Conservation (phyloP, 2,888 invertebrate species). For the Stenurella melanura region DNA sequence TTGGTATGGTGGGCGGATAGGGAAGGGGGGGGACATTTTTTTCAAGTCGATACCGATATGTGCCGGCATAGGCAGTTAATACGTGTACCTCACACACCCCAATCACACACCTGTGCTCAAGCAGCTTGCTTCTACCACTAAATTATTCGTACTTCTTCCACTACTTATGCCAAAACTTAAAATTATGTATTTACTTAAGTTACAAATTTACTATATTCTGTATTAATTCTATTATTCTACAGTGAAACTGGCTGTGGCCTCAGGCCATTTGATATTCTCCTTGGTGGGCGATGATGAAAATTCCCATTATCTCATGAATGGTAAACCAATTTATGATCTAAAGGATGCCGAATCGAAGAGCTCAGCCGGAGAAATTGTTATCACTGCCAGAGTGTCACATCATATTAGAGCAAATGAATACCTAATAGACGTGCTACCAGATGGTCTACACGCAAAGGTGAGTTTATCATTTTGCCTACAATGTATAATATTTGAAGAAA, state of each 20-base stretch:
- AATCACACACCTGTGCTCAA: too few relatives aligned
- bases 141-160: too few relatives aligned
- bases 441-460: constrained; percentile 76
- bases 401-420: constrained; percentile 79
- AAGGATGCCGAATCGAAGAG: constrained; percentile 75
- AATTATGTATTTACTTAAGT: too few relatives aligned
- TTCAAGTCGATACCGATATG: too few relatives aligned
- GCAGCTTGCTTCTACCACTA: too few relatives aligned
- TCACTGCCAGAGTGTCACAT: constrained; percentile 77
- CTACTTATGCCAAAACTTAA: too few relatives aligned
- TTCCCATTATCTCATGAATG: constrained; percentile 78
- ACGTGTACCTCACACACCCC: too few relatives aligned
- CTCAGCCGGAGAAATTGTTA: constrained; percentile 78
- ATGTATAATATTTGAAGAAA: neutral
- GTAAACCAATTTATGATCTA: constrained; percentile 79
- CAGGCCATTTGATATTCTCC: constrained; percentile 77
- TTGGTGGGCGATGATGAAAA: constrained; percentile 75
- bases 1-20: too few relatives aligned
- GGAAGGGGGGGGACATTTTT: too few relatives aligned
- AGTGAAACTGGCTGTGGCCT: constrained; percentile 80
- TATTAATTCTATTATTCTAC: neutral
- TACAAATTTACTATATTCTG: too few relatives aligned
- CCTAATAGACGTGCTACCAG: constrained; percentile 75
- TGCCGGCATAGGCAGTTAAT: too few relatives aligned
- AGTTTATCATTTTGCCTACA: neutral